These are phyloP conservation scores for Hyalella azteca DNA, from an alignment of 2,888 invertebrate genomes.

Conservation along the genomic window DNA sequence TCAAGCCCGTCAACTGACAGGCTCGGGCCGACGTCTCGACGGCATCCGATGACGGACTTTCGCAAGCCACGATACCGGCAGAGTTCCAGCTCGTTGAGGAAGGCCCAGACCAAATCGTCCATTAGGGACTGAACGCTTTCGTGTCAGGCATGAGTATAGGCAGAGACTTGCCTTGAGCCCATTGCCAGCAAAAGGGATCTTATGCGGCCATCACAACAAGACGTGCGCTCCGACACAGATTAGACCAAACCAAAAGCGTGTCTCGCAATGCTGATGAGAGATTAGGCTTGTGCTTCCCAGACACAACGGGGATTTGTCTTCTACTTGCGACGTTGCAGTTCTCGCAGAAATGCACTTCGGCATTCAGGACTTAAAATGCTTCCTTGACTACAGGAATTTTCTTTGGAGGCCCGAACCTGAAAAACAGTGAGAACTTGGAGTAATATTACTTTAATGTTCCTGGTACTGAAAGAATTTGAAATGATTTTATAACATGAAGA, in stretches of 20 bases:
- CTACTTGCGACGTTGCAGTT: no score
- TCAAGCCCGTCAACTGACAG: background rate
- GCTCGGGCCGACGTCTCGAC: background rate
- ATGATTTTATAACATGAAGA: no score
- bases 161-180: slow-evolving; percentile 30
- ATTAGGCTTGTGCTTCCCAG: slow-evolving; percentile 10
- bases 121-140: slow-evolving; percentile 24
- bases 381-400: no score
- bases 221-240: slow-evolving; percentile 5
- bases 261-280: slow-evolving; percentile 33
- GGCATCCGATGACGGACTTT: background rate
- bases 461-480: no score
- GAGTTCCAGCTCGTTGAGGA: background rate
- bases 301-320: slow-evolving; percentile 10
- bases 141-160: slow-evolving; percentile 17
- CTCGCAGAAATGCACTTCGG: no score
- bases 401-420: no score
- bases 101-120: background rate
- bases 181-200: slow-evolving; percentile 14
- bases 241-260: slow-evolving; percentile 23
- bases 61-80: background rate
- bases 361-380: no score
- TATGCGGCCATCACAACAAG: slow-evolving; percentile 31
- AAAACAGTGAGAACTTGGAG: no score
- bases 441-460: no score